Percentiles rank a stretch among this genome's conserved stretches.
phyloP scores from a whole-genome alignment of 2,797 vertebrate genomes.

The Sibirionetta formosa region DNA sequence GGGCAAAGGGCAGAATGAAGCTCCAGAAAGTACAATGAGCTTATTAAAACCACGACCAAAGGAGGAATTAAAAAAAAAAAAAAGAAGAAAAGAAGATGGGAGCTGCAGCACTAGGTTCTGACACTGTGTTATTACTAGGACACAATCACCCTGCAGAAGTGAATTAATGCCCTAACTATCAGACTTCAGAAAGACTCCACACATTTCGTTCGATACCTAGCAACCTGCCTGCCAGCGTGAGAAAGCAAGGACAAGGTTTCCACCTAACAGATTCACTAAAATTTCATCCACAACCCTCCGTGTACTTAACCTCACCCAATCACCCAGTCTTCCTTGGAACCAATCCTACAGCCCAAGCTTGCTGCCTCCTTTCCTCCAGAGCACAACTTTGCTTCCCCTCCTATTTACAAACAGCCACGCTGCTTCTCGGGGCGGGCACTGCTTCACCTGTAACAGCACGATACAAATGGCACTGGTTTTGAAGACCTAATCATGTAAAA shows the following conservation, averaged over 20 bases:
- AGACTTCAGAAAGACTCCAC: not conserved
- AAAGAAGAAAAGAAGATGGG: no score
- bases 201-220: not conserved
- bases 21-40: not conserved
- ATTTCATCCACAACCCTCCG: not conserved
- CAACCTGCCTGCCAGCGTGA: not conserved
- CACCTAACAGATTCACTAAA: fast-evolving
- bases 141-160: not conserved
- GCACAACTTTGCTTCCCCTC: not conserved
- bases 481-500: fast-evolving
- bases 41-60: not conserved
- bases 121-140: not conserved
- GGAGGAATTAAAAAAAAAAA: no score
- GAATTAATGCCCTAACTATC: not conserved
- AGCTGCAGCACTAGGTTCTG: not conserved
- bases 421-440: not conserved
- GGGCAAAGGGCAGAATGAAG: not conserved
- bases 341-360: fast-evolving
- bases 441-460: fast-evolving
- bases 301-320: not conserved
- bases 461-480: not conserved
- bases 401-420: not conserved
- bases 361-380: not conserved
- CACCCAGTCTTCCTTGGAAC: not conserved
- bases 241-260: not conserved